Evolutionary conservation across 2,113 vertebrate genomes (phyloP), one percentile per base, ranked within the genome.

Genomic region (Ptilonorhynchus violaceus): DNA sequence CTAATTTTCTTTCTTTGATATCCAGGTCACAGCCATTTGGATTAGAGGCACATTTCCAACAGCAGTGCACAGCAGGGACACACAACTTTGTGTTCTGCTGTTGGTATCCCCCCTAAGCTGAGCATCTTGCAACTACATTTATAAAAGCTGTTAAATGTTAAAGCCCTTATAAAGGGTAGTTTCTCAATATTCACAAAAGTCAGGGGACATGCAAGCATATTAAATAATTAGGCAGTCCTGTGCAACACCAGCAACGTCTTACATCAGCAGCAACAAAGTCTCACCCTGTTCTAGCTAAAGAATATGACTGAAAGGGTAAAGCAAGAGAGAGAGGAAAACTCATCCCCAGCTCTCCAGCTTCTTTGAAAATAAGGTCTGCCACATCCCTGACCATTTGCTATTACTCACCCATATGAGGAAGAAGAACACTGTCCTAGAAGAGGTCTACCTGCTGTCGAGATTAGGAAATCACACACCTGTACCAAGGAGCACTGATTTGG

Each of bases 11-110:
- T 90, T 68, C 94, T 84, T 77, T 86, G 83, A 95, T 96, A 95
- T 93, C 95, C 95, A 97, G 96, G 96, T 95, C 94, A 93, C 86
- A 84, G 86, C 63, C 83, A 47, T 74, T 92, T 81, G 79, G 80
- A 93, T 66, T 41, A 77, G 39, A 89, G 76, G 79, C 76, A 94
- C 75, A 58, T 39, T 90, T 92, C 88, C 88, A 92, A 67, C 79
- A 91, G 88, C 82, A 80, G 75, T 5, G 60, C 75, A 73, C 24
- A 42, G 63, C 72, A 62, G 42, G 7, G 27, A 79, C 79, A 67
- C 50, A 17, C 72, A 83, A 35, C 46, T 70, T 83, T 67, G 79
- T 5, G 0, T 80, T 63, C 79, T 62, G 72, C 72, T 80, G 44
- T 33, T 41, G 16, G 63, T 17, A 79, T 56, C 28, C 30, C 62